Percentiles rank a stretch among this genome's conserved stretches.
phyloP scores from a whole-genome alignment of 2,888 invertebrate genomes.

The Rhaphigaster nebulosa region DNA sequence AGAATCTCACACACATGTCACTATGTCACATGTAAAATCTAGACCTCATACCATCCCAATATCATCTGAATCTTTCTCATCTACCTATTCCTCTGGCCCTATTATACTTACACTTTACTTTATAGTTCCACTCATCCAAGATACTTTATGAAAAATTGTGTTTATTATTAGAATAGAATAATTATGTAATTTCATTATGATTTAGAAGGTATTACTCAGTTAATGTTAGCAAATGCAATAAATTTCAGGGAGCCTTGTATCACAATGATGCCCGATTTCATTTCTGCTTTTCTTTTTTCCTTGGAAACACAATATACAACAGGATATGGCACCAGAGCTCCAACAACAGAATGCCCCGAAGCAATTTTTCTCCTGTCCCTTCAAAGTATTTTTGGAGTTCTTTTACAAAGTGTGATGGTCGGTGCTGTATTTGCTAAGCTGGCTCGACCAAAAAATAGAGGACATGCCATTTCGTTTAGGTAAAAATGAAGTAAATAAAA shows the following conservation, averaged over 20 bases:
- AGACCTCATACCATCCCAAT: too few species aligned
- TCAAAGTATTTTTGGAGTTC: slow-evolving; percentile 81
- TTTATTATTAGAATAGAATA: too few species aligned
- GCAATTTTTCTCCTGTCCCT: slow-evolving; percentile 85
- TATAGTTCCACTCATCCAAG: too few species aligned
- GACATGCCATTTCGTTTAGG: slow-evolving; percentile 86
- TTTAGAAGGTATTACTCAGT: too few species aligned
- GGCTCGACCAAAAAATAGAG: slow-evolving; percentile 81
- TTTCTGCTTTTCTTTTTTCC: slow-evolving; percentile 82
- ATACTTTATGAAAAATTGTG: too few species aligned
- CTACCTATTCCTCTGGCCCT: too few species aligned
- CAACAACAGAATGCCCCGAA: slow-evolving; percentile 88
- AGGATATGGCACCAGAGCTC: slow-evolving; percentile 86
- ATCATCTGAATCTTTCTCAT: too few species aligned
- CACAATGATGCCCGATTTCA: slow-evolving; percentile 72
- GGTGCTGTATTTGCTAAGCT: slow-evolving; percentile 84
- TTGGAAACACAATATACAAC: slow-evolving; percentile 90
- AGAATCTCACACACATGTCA: too few species aligned
- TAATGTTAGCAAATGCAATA: too few species aligned
- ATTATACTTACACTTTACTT: too few species aligned
- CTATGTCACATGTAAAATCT: too few species aligned
- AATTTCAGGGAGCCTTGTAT: slow-evolving; percentile 71
- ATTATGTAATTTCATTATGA: too few species aligned
- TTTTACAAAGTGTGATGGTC: slow-evolving; percentile 73
- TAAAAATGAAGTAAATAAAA: slow-evolving; percentile 68